Percentiles rank a stretch among this genome's conserved stretches.
Conservation (phyloP, 2,113 vertebrate species). For the Alosa alosa region DNA sequence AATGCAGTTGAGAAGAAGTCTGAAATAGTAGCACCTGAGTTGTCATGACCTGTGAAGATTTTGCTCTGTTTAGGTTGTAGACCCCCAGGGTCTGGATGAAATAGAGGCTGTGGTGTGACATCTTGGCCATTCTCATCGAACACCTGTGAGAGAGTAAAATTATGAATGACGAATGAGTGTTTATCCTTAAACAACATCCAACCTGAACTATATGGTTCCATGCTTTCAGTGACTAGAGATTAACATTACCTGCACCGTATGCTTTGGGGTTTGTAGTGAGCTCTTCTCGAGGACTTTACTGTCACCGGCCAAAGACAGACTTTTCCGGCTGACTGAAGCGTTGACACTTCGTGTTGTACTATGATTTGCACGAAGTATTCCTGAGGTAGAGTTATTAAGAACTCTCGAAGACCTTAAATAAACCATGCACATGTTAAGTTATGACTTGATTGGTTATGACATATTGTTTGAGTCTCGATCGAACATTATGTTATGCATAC, state of each 20-base stretch:
- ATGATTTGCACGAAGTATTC: constrained; percentile 29
- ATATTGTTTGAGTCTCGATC: background rate
- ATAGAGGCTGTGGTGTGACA: constrained; percentile 83
- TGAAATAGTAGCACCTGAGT: constrained; percentile 51
- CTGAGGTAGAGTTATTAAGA: constrained; percentile 46
- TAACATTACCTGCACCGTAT: constrained; percentile 40
- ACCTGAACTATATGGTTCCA: background rate
- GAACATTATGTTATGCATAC: background rate
- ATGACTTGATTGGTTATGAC: no score
- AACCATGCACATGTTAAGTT: background rate
- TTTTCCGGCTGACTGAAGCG: constrained; percentile 42
- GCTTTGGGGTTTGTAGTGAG: constrained; percentile 38
- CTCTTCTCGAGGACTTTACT: constrained; percentile 52
- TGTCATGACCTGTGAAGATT: constrained; percentile 64
- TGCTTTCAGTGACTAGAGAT: background rate
- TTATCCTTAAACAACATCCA: background rate
- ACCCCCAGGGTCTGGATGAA: constrained; percentile 61
- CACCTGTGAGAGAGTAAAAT: constrained; percentile 67
- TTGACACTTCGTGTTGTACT: constrained; percentile 28
- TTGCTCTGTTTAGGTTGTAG: constrained; percentile 59
- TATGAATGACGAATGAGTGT: background rate
- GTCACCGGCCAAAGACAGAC: constrained; percentile 43
- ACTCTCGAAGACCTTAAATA: constrained; percentile 38
- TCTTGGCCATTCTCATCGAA: constrained; percentile 77
- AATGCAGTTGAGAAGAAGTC: constrained; percentile 59